phyloP scores from a whole-genome alignment of 2,113 vertebrate species.

The Perca fluviatilis region DNA sequence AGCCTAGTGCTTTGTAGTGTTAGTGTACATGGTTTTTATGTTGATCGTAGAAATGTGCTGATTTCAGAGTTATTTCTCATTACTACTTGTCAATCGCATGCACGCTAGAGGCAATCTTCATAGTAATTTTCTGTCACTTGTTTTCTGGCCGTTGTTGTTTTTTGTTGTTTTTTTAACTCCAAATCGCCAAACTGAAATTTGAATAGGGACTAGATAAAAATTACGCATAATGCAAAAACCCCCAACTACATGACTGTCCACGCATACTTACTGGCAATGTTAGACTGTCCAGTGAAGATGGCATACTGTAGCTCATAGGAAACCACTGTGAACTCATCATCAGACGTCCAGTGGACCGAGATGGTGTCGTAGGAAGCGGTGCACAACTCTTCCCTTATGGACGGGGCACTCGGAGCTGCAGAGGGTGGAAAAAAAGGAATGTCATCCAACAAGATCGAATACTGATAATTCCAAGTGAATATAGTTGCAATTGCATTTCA shows the following conservation, averaged over 20 bases:
- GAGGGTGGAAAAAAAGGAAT: conserved; percentile 3
- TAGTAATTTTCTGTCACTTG: neutral
- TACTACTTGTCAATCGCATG: neutral
- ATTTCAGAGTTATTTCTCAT: neutral
- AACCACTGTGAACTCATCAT: conserved; percentile 96
- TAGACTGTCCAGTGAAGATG: conserved; percentile 97
- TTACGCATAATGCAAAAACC: neutral
- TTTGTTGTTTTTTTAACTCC: neutral
- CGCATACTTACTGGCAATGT: conserved; percentile 94
- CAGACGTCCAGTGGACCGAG: conserved; percentile 97
- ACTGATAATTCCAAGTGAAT: neutral
- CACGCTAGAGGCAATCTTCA: neutral
- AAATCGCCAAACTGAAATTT: neutral
- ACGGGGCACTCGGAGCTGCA: conserved; percentile 85
- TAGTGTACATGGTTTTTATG: neutral
- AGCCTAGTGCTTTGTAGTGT: neutral
- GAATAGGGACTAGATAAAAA: neutral
- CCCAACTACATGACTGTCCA: neutral
- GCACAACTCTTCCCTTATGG: conserved; percentile 95
- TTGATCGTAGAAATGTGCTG: neutral
- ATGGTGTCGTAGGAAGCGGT: conserved; percentile 98
- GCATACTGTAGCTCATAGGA: conserved; percentile 98
- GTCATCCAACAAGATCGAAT: neutral
- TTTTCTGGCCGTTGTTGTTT: neutral
- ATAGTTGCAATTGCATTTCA: conserved; percentile 2